Evolutionary conservation across 2,797 vertebrate species (phyloP).

Genomic region (Rallus crepitans): DNA sequence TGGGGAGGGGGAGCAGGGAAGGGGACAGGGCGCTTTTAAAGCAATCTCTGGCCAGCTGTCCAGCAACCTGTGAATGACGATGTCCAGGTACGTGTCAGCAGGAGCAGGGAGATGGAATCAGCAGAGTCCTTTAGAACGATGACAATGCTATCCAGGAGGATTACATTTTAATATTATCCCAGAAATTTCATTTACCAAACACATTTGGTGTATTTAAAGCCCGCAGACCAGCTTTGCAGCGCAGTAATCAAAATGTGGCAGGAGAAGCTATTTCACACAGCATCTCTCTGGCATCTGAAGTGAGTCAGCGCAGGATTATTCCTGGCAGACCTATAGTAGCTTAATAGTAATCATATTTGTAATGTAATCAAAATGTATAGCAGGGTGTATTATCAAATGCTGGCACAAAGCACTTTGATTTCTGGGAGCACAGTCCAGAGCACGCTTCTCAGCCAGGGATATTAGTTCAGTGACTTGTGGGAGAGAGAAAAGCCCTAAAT

Average conservation of each 20-base stretch:
- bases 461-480: background rate
- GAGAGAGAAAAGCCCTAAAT: background rate
- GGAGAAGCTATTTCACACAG: slow-evolving; percentile 25
- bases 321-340: slow-evolving; percentile 52
- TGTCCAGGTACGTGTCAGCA: background rate
- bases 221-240: background rate
- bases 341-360: slow-evolving; percentile 65
- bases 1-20: background rate
- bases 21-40: background rate
- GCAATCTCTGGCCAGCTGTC: accelerated
- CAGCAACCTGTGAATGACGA: background rate
- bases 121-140: background rate
- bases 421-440: background rate
- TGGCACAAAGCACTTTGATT: slow-evolving; percentile 46
- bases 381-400: slow-evolving; percentile 31
- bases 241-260: slow-evolving; percentile 21
- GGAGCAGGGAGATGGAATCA: background rate
- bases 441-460: background rate
- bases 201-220: slow-evolving; percentile 18
- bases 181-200: slow-evolving; percentile 50
- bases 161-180: slow-evolving; percentile 43
- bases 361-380: slow-evolving; percentile 66
- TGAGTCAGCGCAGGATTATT: slow-evolving; percentile 63
- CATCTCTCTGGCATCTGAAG: slow-evolving; percentile 65
- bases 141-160: slow-evolving; percentile 35